These are phyloP conservation scores for Clusia tigrina DNA, from an alignment of 2,888 invertebrate species.

Conservation along the genomic window DNA sequence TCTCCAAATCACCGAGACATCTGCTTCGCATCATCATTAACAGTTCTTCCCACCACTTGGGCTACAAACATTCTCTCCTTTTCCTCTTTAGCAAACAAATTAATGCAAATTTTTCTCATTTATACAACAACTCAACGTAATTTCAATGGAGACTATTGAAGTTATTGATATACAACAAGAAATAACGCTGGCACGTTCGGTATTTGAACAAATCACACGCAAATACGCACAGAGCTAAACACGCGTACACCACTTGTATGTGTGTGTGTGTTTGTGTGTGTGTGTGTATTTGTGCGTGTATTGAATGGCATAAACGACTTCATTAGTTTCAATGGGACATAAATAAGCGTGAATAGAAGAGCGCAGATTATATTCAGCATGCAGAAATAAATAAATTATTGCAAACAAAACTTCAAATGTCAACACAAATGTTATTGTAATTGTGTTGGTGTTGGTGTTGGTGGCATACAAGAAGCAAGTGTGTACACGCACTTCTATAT, in stretches of 20 bases:
- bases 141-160: background rate
- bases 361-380: background rate
- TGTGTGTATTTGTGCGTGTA: too few relatives aligned
- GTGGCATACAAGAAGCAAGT: background rate
- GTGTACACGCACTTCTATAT: background rate
- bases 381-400: slow-evolving; percentile 17
- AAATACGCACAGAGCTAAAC: background rate
- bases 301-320: background rate
- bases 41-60: too few relatives aligned
- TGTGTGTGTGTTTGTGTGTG: too few relatives aligned
- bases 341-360: background rate
- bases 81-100: too few relatives aligned
- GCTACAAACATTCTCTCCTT: too few relatives aligned
- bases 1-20: too few relatives aligned
- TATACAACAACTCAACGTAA: background rate
- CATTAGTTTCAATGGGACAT: slow-evolving; percentile 1
- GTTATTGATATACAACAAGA: too few relatives aligned
- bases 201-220: slow-evolving; percentile 1
- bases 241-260: too few relatives aligned
- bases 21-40: too few relatives aligned
- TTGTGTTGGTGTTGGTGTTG: too few relatives aligned
- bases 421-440: slow-evolving; percentile 14
- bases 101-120: too few relatives aligned
- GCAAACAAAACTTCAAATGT: slow-evolving; percentile 15
- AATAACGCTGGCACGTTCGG: background rate